A percentile compares a stretch with the other conserved stretches of the same genome.
These are phyloP conservation scores for Lithosia quadra DNA, from an alignment of 2,888 invertebrate species.

Conservation along the genomic window DNA sequence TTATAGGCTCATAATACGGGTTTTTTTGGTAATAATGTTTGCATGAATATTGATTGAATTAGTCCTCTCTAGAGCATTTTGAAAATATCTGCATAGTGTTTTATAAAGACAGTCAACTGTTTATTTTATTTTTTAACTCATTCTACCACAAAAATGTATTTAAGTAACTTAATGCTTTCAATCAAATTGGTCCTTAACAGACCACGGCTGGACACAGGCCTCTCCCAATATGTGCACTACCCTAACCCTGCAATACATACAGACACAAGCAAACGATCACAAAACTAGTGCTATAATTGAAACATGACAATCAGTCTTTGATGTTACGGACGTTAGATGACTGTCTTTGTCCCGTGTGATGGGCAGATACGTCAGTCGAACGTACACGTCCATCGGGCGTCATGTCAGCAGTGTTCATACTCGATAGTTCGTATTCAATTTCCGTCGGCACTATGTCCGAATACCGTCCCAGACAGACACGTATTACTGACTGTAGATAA, in stretches of 20 bases:
- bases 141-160: too few species aligned
- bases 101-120: too few species aligned
- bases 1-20: too few species aligned
- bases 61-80: too few species aligned
- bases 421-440: conserved; percentile 77
- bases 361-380: conserved; percentile 67
- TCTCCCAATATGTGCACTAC: neutral
- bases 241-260: neutral
- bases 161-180: too few species aligned
- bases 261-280: neutral
- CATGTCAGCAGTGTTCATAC: conserved; percentile 63
- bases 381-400: conserved; percentile 61
- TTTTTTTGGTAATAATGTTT: too few species aligned
- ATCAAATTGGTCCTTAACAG: too few species aligned
- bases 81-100: too few species aligned
- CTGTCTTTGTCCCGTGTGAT: conserved; percentile 70
- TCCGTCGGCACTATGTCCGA: conserved; percentile 65
- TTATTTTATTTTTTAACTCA: too few species aligned
- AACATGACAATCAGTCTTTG: conserved; percentile 66
- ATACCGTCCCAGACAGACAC: conserved; percentile 57
- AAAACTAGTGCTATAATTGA: conserved; percentile 22
- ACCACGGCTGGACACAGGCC: too few species aligned
- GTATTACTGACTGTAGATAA: conserved; percentile 62
- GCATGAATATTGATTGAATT: too few species aligned
- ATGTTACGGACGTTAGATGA: conserved; percentile 66